phyloP scores from a whole-genome alignment of 2,888 invertebrate species.

The Zygogramma bicolorata region DNA sequence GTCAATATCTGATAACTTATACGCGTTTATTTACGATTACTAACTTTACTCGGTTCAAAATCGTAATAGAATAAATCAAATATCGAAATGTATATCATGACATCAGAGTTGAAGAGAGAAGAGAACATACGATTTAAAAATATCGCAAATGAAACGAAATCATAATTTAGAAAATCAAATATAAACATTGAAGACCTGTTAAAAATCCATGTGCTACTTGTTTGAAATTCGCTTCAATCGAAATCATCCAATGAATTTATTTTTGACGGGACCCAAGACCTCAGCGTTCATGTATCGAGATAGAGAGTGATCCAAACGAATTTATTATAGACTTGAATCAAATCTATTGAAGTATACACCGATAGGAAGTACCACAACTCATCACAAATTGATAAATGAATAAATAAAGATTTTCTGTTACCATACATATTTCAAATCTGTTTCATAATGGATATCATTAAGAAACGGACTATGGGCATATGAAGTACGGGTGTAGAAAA shows the following conservation, averaged over 20 bases:
- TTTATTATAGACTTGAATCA: too few species aligned
- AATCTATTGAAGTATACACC: too few species aligned
- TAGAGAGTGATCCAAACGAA: neutral
- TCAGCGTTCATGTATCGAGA: neutral
- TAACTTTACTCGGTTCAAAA: neutral
- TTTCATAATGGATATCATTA: too few species aligned
- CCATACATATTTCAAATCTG: too few species aligned
- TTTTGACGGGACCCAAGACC: conserved; percentile 5
- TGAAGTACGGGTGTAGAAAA: too few species aligned
- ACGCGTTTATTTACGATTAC: neutral
- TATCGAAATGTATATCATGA: neutral
- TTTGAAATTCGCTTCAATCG: conserved; percentile 4
- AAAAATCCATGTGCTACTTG: conserved; percentile 9
- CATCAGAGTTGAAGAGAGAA: conserved; percentile 7
- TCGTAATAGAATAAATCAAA: neutral
- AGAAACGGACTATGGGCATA: too few species aligned
- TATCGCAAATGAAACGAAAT: conserved; percentile 16
- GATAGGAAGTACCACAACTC: too few species aligned
- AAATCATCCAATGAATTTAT: conserved; percentile 7
- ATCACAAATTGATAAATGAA: too few species aligned
- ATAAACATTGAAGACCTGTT: conserved; percentile 11
- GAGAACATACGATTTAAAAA: conserved; percentile 4
- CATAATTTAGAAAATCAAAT: conserved; percentile 14
- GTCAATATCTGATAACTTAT: too few species aligned
- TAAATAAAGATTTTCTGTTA: too few species aligned